Evolutionary conservation across 2,888 invertebrate genomes (phyloP).

Genomic region (Bursaphelenchus okinawaensis): DNA sequence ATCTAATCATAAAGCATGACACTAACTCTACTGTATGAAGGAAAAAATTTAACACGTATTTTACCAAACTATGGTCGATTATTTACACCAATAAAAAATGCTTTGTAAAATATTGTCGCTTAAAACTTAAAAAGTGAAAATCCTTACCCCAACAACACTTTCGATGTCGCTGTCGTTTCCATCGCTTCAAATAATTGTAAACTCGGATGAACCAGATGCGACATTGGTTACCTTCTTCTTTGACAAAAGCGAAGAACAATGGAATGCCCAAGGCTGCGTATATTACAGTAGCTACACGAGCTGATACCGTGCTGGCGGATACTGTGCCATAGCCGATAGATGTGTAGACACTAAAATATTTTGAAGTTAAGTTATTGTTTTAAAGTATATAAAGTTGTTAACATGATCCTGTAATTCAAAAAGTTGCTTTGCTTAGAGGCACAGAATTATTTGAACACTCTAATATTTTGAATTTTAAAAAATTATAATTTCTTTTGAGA

Average conservation of each 20-base stretch:
- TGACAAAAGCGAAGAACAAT: conserved; percentile 52
- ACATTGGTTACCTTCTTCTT: conserved; percentile 42
- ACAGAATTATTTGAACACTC: too few relatives aligned
- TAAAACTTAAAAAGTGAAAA: too few relatives aligned
- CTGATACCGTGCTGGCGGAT: conserved; percentile 35
- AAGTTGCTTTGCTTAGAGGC: too few relatives aligned
- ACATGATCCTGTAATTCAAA: too few relatives aligned
- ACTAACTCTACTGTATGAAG: too few relatives aligned
- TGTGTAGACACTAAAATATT: conserved; percentile 42
- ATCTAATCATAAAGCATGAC: too few relatives aligned
- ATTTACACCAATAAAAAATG: too few relatives aligned
- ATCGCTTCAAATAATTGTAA: conserved; percentile 32
- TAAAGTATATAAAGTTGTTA: conserved; percentile 9
- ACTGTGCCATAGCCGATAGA: conserved; percentile 51
- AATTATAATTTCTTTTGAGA: too few relatives aligned
- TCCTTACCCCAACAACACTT: conserved; percentile 12
- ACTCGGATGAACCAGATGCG: conserved; percentile 35
- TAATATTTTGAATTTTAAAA: too few relatives aligned
- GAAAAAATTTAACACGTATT: too few relatives aligned
- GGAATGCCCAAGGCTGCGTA: conserved; percentile 44
- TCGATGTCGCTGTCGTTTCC: conserved; percentile 16
- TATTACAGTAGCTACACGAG: conserved; percentile 39
- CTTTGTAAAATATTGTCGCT: too few relatives aligned
- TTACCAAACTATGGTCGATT: too few relatives aligned
- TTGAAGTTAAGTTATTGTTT: neutral